phyloP scores from a whole-genome alignment of 2,888 invertebrate genomes.

The Sinotaia quadrata region DNA sequence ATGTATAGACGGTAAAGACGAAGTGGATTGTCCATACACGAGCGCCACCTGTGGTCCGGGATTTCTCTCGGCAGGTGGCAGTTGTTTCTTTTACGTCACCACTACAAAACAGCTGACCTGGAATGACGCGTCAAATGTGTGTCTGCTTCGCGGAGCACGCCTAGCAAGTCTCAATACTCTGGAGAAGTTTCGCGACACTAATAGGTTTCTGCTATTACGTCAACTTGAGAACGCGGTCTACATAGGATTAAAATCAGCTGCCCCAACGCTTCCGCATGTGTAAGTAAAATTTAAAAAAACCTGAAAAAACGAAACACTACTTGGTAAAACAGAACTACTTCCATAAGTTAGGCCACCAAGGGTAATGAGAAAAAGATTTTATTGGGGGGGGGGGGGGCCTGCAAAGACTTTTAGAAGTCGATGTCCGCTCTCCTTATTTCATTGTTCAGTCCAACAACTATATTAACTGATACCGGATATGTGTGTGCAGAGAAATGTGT shows the following conservation, averaged over 20 bases:
- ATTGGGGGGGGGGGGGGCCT: no score
- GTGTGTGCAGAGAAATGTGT: no score
- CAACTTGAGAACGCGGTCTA: neutral
- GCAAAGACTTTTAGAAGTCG: no score
- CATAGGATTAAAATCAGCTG: neutral
- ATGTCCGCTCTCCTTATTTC: no score
- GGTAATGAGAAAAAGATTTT: no score
- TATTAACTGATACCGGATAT: no score
- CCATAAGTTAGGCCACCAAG: no score
- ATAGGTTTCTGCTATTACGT: neutral
- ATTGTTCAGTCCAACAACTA: no score
- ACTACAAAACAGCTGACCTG: neutral
- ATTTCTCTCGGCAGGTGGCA: neutral
- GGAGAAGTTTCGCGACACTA: neutral
- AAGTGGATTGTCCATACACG: constrained; percentile 14
- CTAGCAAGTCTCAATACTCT: neutral
- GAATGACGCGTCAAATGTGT: neutral
- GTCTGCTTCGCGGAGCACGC: neutral
- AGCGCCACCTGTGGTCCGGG: neutral
- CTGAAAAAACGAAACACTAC: no score
- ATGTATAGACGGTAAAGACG: constrained; percentile 1
- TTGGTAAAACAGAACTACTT: no score
- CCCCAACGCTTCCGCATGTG: neutral
- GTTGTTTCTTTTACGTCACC: neutral
- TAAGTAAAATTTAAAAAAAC: neutral